Evolutionary conservation across 2,888 invertebrate species (phyloP).

Genomic region (Marasmarcha lunaedactyla): DNA sequence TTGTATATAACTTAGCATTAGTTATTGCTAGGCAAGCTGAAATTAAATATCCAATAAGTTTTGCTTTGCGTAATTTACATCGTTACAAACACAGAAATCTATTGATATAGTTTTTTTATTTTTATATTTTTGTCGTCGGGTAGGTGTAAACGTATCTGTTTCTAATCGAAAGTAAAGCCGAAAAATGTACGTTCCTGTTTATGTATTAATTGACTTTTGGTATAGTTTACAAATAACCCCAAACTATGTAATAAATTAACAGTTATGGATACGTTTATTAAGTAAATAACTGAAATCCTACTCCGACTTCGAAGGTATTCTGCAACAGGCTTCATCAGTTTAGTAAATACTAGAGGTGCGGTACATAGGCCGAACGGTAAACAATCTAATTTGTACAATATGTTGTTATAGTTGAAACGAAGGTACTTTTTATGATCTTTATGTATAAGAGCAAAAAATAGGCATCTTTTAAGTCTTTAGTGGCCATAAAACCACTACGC

Average conservation of each 20-base stretch:
- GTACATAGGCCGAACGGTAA: constrained; percentile 2
- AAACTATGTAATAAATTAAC: neutral
- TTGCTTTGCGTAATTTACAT: no score
- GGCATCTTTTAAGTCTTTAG: constrained; percentile 4
- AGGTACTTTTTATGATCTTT: constrained; percentile 1
- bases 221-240: constrained; percentile 1
- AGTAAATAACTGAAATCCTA: neutral
- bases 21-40: no score
- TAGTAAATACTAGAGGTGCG: constrained; percentile 1
- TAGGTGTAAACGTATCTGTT: neutral
- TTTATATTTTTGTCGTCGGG: neutral
- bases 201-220: neutral
- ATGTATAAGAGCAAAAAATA: constrained; percentile 1
- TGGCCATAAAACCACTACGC: neutral
- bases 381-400: neutral
- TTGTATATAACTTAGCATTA: no score
- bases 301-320: neutral
- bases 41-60: no score
- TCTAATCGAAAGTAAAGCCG: neutral
- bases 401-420: neutral
- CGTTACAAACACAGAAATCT: no score
- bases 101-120: neutral
- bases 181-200: neutral
- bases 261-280: neutral
- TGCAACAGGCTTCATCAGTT: constrained; percentile 1